Evolutionary conservation across 2,797 vertebrate genomes (phyloP), one percentile per base, ranked within the genome.

Genomic region (Channallabes apus): DNA sequence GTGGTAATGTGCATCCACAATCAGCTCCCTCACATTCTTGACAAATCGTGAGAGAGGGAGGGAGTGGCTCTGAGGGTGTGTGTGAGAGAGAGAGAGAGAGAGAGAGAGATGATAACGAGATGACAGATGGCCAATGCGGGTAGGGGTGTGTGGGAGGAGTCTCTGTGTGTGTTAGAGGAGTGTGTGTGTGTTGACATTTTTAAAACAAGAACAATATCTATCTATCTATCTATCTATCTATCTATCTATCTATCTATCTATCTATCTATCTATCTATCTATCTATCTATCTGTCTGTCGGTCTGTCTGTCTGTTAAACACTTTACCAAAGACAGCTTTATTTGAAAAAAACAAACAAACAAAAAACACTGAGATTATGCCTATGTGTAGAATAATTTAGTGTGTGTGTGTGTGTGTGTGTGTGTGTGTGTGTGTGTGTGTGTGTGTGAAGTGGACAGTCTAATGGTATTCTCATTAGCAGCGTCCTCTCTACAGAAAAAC

Each of bases 1-100:
- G n/a, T 87, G 90, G 90, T 89, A 90, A 91, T 92, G 91, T 89
- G 92, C 91, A 92, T 87, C 85, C 67, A 88, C 67, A 71, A 54
- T 81, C 38, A 58, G 80, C 91, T 84, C 12, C 75, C 85, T 29
- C 82, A 87, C 89, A 85, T 62, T 90, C 83, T 88, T 78, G 82
- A 86, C 68, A 85, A 91, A 82, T 75, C 89, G 87, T 90, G 61
- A 58, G 79, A 56, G 85, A 86, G 86, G 83, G 89, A 82, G 86
- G n/a, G 81, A 69, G 59, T 82, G 27, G 35, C 27, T 29, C 80
- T 27, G 80, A 32, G 69, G 32, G 78, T 54, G 84, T 38, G 80
- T 65, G 61, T 58, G 80, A n/a, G n/a, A n/a, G n/a, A n/a, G 32
- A 35, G 32, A 78, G 69, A 82, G 75, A 75, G 22, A 54, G 59